These are phyloP conservation scores for Helicolenus hilgendorfi DNA, from an alignment of 2,797 vertebrate genomes.

Conservation along the genomic window DNA sequence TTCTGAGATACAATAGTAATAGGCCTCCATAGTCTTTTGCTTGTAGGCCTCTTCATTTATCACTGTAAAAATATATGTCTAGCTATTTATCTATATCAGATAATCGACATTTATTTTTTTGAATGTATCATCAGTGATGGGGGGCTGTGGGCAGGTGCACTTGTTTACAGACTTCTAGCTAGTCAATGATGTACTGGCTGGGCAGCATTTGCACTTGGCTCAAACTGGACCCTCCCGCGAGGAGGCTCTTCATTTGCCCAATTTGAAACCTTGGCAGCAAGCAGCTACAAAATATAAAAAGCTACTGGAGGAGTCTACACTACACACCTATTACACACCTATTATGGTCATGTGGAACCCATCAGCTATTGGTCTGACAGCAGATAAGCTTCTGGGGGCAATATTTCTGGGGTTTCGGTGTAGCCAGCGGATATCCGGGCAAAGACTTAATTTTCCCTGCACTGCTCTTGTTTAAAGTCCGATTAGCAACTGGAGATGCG, in stretches of 20 bases:
- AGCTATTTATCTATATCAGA: neutral
- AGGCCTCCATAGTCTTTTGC: neutral
- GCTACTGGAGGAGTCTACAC: neutral
- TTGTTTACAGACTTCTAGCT: neutral
- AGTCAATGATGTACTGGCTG: neutral
- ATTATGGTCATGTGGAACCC: neutral
- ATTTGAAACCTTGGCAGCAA: neutral
- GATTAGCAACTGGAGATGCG: too few relatives aligned
- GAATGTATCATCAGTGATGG: neutral
- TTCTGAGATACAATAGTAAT: neutral
- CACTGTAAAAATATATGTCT: neutral
- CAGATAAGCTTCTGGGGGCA: neutral
- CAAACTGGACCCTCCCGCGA: neutral
- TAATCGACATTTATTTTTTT: neutral
- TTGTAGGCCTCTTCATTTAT: neutral
- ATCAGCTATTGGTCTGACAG: neutral
- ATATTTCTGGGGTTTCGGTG: neutral
- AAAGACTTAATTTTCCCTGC: neutral
- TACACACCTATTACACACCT: neutral
- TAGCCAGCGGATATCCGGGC: neutral
- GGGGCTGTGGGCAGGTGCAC: neutral
- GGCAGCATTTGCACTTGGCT: neutral
- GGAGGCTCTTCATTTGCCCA: neutral
- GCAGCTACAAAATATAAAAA: neutral
- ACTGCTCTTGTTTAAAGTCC: too few relatives aligned